A percentile compares a stretch with the other conserved stretches of the same genome.
These are phyloP conservation scores for Zosterops borbonicus DNA, from an alignment of 2,113 vertebrate species.

Conservation along the genomic window DNA sequence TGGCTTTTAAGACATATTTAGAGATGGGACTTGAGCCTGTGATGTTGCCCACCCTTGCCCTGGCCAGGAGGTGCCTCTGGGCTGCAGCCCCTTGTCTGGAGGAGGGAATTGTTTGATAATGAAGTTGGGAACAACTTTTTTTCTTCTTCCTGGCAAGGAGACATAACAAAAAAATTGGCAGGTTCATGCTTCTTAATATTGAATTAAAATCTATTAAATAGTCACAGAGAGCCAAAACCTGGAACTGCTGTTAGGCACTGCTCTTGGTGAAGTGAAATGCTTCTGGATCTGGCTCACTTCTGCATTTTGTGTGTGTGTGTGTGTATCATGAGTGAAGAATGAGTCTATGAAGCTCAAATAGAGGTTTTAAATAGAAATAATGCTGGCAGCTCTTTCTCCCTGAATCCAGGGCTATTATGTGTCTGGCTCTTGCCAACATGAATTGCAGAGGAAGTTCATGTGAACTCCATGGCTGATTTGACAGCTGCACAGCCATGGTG, in stretches of 20 bases:
- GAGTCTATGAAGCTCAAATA: not conserved
- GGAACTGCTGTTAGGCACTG: not conserved
- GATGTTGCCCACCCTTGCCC: not conserved
- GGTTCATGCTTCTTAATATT: not conserved
- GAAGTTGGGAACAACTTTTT: not conserved
- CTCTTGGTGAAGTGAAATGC: not conserved
- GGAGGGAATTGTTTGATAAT: rapidly evolving
- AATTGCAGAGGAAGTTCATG: conserved; percentile 31
- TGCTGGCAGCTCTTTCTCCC: not conserved
- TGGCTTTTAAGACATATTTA: not conserved
- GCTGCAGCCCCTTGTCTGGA: not conserved
- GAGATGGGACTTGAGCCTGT: not conserved
- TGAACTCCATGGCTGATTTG: not conserved
- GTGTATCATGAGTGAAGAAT: not conserved
- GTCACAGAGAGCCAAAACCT: not conserved
- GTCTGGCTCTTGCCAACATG: not conserved
- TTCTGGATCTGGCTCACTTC: not conserved
- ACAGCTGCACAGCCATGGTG: not conserved
- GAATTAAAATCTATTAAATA: conserved; percentile 51
- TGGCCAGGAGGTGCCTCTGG: not conserved
- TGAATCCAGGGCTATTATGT: conserved; percentile 13
- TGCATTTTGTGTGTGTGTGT: not conserved
- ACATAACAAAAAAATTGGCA: not conserved
- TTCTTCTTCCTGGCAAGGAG: not conserved
- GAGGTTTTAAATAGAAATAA: conserved; percentile 42